Base-by-base conservation (phyloP, 2,888 invertebrate genomes). In the Odontothrips loti region DNA sequence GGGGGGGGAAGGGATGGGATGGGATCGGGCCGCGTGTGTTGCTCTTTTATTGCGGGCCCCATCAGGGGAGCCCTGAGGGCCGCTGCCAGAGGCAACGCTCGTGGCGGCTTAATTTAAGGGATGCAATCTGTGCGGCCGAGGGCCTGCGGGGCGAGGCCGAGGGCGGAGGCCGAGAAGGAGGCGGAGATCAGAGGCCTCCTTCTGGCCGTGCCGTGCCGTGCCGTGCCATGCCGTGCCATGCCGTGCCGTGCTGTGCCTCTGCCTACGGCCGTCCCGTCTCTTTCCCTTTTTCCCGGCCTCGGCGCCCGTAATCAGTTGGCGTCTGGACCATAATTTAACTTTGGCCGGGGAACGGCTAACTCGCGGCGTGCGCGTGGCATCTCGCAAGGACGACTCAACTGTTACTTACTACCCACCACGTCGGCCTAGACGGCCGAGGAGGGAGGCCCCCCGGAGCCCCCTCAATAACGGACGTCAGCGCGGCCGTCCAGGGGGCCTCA, bases 291-390 rank as follows among this genome's bases (percentile, higher is more conserved):
- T 9, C 48, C 48, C 48, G 10, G 48, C 12, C 48, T 12, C 51
- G 15, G 51, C 51, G 15, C 51, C 51, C 51, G 68, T 68, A 68
- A 68, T 68, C 68, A 68, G 68, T 23, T 23, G 23, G 68, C 23
- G 68, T 68, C 68, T 23, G 68, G 68, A 68, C 68, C 68, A 68
- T 68, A 68, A 68, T 68, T 68, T 68, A 68, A 68, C 68, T 68
- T 68, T 23, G 68, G 68, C 68, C 23, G 20, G 20, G n/a, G n/a
- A n/a, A 15, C 17, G 51, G 51, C 51, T 15, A 51, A 51, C 51
- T 48, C 15, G 48, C 48, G 48, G 10, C 51, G 51, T 17, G 51
- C 51, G 51, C 51, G 51, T 15, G 51, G 51, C n/a, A n/a, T n/a
- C n/a, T n/a, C n/a, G n/a, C n/a, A 51, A 51, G 17, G 51, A 51